Evolutionary conservation across 2,888 invertebrate species (phyloP).

Genomic region (Mimas tiliae): DNA sequence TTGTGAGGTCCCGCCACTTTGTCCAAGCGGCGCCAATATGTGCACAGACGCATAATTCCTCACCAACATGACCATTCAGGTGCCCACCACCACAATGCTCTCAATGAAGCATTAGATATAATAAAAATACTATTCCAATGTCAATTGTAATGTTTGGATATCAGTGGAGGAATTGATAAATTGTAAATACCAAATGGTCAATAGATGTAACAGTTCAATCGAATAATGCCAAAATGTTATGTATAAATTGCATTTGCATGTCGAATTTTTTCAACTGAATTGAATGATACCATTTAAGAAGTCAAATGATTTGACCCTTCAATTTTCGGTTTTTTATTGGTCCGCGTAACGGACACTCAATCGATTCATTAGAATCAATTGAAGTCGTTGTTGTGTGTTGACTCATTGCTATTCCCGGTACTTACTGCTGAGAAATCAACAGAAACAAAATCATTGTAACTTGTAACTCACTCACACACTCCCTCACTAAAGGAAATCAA

Average conservation of each 20-base stretch:
- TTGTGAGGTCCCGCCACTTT: no score
- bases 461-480: neutral
- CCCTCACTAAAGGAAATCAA: neutral
- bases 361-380: constrained; percentile 68
- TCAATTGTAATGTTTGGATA: no score
- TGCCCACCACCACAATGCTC: no score
- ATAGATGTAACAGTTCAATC: constrained; percentile 31
- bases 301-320: constrained; percentile 64
- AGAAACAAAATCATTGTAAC: constrained; percentile 17
- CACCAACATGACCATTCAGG: no score
- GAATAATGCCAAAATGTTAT: constrained; percentile 35
- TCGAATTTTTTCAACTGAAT: constrained; percentile 40
- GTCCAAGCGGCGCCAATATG: no score
- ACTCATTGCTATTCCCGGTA: constrained; percentile 54
- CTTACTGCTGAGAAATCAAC: neutral
- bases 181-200: constrained; percentile 20
- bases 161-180: no score
- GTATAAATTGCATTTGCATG: constrained; percentile 37
- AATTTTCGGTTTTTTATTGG: constrained; percentile 54
- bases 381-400: constrained; percentile 46
- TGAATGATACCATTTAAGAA: constrained; percentile 46
- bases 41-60: no score
- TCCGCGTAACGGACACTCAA: constrained; percentile 46
- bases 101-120: no score
- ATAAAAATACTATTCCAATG: no score